Evolutionary conservation across 2,113 vertebrate genomes (phyloP), one percentile per base, ranked within the genome.

Genomic region (Neopipo cinnamomea): DNA sequence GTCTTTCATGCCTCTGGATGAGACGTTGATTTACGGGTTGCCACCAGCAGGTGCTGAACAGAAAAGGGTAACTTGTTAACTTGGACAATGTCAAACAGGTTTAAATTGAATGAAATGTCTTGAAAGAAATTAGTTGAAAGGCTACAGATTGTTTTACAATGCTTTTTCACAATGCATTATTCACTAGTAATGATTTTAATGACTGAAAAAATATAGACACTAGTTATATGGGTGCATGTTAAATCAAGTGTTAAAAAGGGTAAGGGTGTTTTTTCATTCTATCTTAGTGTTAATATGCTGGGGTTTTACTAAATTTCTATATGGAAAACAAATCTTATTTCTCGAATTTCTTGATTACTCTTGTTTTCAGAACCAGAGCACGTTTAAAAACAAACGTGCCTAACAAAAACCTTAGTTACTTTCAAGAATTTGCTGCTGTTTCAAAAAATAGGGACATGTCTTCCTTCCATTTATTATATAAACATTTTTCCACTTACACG

Each of bases 161-260:
- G 75, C 86, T 58, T 94, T 87, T 76, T 91, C 88, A 80, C 41
- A 65, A 72, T 1, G 17, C n/a, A 33, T 85, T 88, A 89, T 86
- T 93, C 70, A 80, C 73, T 86, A 68, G 35, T 70, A 88, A 94
- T 66, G 19, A 88, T 66, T 94, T 95, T 74, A 95, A 96, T 86
- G 39, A 87, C 76, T 78, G 22, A 47, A 75, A 84, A 91, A 81
- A 52, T 59, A 53, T 3, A 20, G 12, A 50, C 5, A 33, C 28
- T 82, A 30, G 49, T 70, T 85, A 82, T 16, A 25, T 17, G 21
- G 24, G 28, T 67, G 52, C 31, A 74, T 41, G 18, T 42, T 74
- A 0, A 39, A 66, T 49, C 27, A 59, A 22, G n/a, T 33, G 47
- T 75, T 71, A 47, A 80, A 91, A 93, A 59, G 11, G 8, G 17